Conservation (phyloP, 2,797 vertebrate genomes). For the Cryptoblepharus egeriae region DNA sequence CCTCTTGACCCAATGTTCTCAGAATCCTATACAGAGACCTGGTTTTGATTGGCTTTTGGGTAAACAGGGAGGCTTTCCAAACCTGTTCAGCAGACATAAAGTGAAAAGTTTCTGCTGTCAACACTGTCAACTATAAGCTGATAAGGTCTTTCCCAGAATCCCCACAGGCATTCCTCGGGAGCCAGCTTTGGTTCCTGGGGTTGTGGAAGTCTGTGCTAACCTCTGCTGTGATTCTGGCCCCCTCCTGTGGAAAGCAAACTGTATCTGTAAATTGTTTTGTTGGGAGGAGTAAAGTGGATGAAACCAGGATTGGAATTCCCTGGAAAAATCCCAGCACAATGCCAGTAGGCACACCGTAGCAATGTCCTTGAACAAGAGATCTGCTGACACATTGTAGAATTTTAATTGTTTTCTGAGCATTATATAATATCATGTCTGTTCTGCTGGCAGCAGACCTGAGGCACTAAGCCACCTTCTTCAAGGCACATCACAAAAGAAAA, state of each 20-base stretch:
- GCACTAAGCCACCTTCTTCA: not conserved
- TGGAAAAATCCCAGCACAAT: not conserved
- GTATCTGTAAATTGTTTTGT: conserved; percentile 37
- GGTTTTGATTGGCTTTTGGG: conserved; percentile 70
- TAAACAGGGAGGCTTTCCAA: conserved; percentile 69
- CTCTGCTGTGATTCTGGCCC: conserved; percentile 25
- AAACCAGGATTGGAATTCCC: fast-evolving
- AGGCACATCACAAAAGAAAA: not conserved
- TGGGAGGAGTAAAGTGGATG: not conserved
- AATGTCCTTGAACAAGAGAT: not conserved
- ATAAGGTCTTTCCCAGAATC: conserved; percentile 67
- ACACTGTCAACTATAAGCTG: conserved; percentile 65
- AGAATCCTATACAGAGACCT: conserved; percentile 61
- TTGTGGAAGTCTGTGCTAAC: conserved; percentile 35
- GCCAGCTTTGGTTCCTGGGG: not conserved
- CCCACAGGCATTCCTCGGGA: conserved; percentile 63
- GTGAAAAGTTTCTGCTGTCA: conserved; percentile 59
- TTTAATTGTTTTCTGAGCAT: not conserved
- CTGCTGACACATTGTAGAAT: not conserved
- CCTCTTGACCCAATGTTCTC: conserved; percentile 76
- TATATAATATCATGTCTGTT: not conserved
- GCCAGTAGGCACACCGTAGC: not conserved
- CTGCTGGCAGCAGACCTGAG: not conserved
- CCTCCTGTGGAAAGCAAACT: conserved; percentile 31
- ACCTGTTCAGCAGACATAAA: conserved; percentile 65